A percentile compares a stretch with the other conserved stretches of the same genome.
These are phyloP conservation scores for Zingel zingel DNA, from an alignment of 2,113 vertebrate species.

Conservation along the genomic window DNA sequence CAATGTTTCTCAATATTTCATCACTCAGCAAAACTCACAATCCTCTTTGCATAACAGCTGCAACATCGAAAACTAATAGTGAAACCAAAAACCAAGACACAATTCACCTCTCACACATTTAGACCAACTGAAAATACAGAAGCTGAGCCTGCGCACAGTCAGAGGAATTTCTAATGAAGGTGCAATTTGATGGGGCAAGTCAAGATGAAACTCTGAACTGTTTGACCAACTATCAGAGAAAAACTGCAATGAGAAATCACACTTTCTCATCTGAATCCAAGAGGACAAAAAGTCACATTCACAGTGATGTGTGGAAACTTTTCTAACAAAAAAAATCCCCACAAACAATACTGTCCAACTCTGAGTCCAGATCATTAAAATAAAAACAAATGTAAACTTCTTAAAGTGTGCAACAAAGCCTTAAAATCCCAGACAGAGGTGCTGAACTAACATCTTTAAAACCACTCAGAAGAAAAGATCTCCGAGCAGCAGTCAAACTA, in stretches of 20 bases:
- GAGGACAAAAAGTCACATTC: background rate
- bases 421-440: background rate
- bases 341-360: background rate
- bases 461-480: background rate
- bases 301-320: background rate
- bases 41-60: constrained; percentile 81
- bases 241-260: background rate
- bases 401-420: background rate
- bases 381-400: background rate
- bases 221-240: background rate
- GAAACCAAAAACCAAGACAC: constrained; percentile 81
- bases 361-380: background rate
- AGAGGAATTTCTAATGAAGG: constrained; percentile 2
- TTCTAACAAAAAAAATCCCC: background rate
- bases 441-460: background rate
- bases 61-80: constrained; percentile 79
- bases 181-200: background rate
- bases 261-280: background rate
- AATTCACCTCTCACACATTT: constrained; percentile 43
- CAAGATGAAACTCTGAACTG: constrained; percentile 8
- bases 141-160: constrained; percentile 46
- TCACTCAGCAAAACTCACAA: constrained; percentile 4
- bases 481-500: background rate
- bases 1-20: constrained; percentile 57
- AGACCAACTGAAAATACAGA: constrained; percentile 56